Conservation (phyloP, 2,797 vertebrate genomes). For the Oryzias sinensis region DNA sequence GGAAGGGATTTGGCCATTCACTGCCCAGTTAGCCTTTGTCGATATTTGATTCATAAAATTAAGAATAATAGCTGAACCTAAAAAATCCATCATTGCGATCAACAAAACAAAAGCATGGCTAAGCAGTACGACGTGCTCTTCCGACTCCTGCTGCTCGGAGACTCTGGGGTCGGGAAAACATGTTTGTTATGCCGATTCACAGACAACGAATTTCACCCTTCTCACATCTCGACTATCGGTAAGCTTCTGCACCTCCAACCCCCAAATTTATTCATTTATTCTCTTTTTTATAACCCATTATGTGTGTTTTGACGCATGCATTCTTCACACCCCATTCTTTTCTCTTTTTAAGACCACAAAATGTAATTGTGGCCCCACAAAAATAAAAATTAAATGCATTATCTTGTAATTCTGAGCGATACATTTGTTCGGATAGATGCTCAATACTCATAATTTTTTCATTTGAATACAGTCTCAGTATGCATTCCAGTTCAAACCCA, state of each 20-base stretch:
- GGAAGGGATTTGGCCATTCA: slow-evolving; percentile 38
- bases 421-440: too few relatives aligned
- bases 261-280: neutral
- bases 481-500: too few relatives aligned
- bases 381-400: too few relatives aligned
- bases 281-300: neutral
- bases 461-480: too few relatives aligned
- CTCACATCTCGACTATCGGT: slow-evolving; percentile 98
- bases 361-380: too few relatives aligned
- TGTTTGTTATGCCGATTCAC: slow-evolving; percentile 97
- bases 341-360: too few relatives aligned
- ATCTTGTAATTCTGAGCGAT: too few relatives aligned
- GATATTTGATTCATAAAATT: slow-evolving; percentile 10
- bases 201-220: slow-evolving; percentile 97
- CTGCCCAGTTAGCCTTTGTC: slow-evolving; percentile 63
- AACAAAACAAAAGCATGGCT: slow-evolving; percentile 81
- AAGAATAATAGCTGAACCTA: neutral
- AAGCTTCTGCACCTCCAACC: slow-evolving; percentile 60
- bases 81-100: slow-evolving; percentile 40
- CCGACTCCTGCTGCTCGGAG: slow-evolving; percentile 93
- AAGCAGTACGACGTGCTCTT: slow-evolving; percentile 98
- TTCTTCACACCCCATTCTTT: too few relatives aligned
- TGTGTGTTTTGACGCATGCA: too few relatives aligned
- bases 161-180: slow-evolving; percentile 97
- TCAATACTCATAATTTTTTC: too few relatives aligned